Base-by-base conservation (phyloP, 2,888 invertebrate species). In the Volucella zonaria region DNA sequence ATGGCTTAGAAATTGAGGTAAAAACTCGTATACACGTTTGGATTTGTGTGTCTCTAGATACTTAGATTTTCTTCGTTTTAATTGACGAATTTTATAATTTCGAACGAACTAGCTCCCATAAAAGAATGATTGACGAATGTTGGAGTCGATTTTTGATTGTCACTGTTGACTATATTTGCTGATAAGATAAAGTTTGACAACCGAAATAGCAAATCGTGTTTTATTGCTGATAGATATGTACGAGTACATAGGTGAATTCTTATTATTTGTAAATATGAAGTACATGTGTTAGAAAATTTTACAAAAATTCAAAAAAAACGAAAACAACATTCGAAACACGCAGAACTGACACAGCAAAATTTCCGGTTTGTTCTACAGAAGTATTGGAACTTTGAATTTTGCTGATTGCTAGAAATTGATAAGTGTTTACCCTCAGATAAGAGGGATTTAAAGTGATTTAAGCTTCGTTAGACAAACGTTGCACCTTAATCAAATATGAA, bases 141-240 rank as follows among this genome's bases (percentile, higher is more conserved):
- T 62, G 52, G 61, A 61, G 38, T 73, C 23, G 38, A 52, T 62
- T 62, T 61, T 45, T 52, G 11, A 45, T n/a, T 52, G 43, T 62
- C 43, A 52, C 31, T 31, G 31, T 31, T 31, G 31, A 31, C 31
- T 31, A 6, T 31, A 45, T 43, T 8, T 31, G 31, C 38, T 47
- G 73, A 74, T 74, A 74, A 74, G 73, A 74, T 74, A 74, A 74
- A 8, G 8, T 45, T 74, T 47, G 45, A 52, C 61, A 62, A n/a
- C 31, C 52, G 31, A 31, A 15, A 31, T 54, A n/a, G 47, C 47
- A n/a, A 45, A 43, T 40, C 45, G 15, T 62, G 11, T 9, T 47
- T 74, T 54, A 31, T 10, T 43, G n/a, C 31, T 6, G 31, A 31
- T 31, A 31, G 6, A 6, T 31, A 31, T 31, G 3, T 2, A 23